These are phyloP conservation scores for Trichomalopsis sarcophagae DNA, from an alignment of 1,140 invertebrate genomes.

Conservation along the genomic window DNA sequence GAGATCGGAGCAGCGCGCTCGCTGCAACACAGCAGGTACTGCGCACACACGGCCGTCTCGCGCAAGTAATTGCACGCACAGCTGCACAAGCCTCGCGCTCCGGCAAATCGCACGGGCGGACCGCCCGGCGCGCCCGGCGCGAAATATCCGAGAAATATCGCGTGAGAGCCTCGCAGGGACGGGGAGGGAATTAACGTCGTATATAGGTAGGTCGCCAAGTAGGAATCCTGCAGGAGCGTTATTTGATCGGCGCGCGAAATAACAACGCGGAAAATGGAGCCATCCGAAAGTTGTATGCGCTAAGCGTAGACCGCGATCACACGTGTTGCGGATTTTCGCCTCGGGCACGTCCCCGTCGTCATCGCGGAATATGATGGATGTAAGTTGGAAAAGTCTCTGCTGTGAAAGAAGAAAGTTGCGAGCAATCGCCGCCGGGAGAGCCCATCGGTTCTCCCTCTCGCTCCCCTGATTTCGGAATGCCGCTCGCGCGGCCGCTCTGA, in stretches of 20 bases:
- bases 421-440: constrained; percentile 36
- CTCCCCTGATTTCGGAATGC: constrained; percentile 48
- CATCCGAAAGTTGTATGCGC: neutral
- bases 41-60: neutral
- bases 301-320: constrained; percentile 11
- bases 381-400: constrained; percentile 32
- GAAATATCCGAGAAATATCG: too few relatives aligned
- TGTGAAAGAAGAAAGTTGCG: constrained; percentile 26
- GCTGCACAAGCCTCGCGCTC: constrained; percentile 26
- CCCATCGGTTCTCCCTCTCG: constrained; percentile 13
- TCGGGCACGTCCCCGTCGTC: constrained; percentile 15
- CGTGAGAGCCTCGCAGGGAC: too few relatives aligned
- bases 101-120: constrained; percentile 3
- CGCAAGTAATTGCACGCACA: constrained; percentile 44
- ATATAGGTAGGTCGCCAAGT: too few relatives aligned
- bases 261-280: neutral
- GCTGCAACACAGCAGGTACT: too few relatives aligned
- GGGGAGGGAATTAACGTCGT: too few relatives aligned
- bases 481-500: constrained; percentile 24
- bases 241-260: too few relatives aligned
- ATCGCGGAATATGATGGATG: constrained; percentile 38
- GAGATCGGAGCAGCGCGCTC: neutral
- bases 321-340: constrained; percentile 42
- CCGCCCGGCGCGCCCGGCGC: too few relatives aligned
- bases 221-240: too few relatives aligned